These are phyloP conservation scores for Archips crataeganus DNA, from an alignment of 2,888 invertebrate genomes.

Conservation along the genomic window DNA sequence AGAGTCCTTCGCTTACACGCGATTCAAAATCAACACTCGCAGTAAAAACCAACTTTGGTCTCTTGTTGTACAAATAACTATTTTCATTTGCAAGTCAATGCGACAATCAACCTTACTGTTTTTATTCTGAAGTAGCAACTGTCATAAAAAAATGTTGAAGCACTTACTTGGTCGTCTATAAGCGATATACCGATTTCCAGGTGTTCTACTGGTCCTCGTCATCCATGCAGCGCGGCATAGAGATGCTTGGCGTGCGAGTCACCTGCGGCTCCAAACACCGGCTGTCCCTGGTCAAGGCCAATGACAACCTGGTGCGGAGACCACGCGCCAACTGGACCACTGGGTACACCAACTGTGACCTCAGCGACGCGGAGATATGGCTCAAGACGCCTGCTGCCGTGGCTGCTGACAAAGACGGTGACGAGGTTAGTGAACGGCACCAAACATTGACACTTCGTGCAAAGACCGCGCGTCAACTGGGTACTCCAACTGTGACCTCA, in stretches of 20 bases:
- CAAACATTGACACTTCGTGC: too few relatives aligned
- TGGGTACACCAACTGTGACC: constrained; percentile 96
- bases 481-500: too few relatives aligned
- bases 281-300: constrained; percentile 89
- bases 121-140: too few relatives aligned
- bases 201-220: constrained; percentile 99
- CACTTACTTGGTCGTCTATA: too few relatives aligned
- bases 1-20: too few relatives aligned
- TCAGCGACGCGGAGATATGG: constrained; percentile 97
- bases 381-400: constrained; percentile 90
- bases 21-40: too few relatives aligned
- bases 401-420: constrained; percentile 59
- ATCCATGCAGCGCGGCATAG: constrained; percentile 96
- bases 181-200: constrained; percentile 50
- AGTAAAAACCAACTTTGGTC: too few relatives aligned
- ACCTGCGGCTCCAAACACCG: constrained; percentile 93
- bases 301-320: constrained; percentile 93
- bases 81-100: too few relatives aligned
- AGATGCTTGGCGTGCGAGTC: constrained; percentile 92
- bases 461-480: too few relatives aligned
- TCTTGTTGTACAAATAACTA: too few relatives aligned
- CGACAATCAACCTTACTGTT: too few relatives aligned
- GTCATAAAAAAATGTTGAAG: too few relatives aligned
- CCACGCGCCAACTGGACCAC: constrained; percentile 96
- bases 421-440: constrained; percentile 48